These are phyloP conservation scores for Periparus ater DNA, from an alignment of 2,797 vertebrate species.

Conservation along the genomic window DNA sequence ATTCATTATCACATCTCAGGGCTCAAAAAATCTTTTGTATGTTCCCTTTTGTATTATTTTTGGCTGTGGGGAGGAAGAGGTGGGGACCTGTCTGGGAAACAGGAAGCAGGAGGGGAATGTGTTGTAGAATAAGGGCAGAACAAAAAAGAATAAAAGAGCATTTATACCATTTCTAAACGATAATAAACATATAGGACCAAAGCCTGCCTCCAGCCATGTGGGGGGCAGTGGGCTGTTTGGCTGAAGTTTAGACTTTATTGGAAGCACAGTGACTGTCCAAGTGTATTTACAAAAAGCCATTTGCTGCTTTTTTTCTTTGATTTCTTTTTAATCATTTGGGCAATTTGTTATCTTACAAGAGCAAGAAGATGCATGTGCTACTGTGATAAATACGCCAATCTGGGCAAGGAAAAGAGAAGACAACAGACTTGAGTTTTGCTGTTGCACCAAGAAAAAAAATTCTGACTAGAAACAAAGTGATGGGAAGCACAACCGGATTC, in stretches of 20 bases:
- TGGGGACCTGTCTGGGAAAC: constrained; percentile 62
- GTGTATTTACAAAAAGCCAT: neutral
- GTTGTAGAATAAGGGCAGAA: constrained; percentile 31
- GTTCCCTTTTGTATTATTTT: constrained; percentile 62
- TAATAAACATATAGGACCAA: constrained; percentile 48
- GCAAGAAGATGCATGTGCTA: neutral
- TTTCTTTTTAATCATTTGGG: neutral
- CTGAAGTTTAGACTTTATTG: neutral
- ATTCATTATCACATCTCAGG: constrained; percentile 38
- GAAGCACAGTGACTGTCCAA: neutral
- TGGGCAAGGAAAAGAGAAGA: constrained; percentile 5
- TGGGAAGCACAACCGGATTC: constrained; percentile 42
- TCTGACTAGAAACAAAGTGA: constrained; percentile 1
- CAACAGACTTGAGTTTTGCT: neutral
- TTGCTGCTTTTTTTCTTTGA: neutral
- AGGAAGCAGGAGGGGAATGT: constrained; percentile 44
- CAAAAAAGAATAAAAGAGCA: constrained; percentile 39
- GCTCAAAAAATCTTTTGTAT: constrained; percentile 43
- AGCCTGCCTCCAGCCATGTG: neutral
- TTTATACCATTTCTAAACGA: neutral
- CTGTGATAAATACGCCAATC: constrained; percentile 9
- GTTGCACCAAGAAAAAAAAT: neutral
- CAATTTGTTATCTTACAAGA: constrained; percentile 34
- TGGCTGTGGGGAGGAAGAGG: constrained; percentile 59
- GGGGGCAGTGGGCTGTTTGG: neutral